phyloP scores from a whole-genome alignment of 2,888 invertebrate species.

The Drosophila siamana region DNA sequence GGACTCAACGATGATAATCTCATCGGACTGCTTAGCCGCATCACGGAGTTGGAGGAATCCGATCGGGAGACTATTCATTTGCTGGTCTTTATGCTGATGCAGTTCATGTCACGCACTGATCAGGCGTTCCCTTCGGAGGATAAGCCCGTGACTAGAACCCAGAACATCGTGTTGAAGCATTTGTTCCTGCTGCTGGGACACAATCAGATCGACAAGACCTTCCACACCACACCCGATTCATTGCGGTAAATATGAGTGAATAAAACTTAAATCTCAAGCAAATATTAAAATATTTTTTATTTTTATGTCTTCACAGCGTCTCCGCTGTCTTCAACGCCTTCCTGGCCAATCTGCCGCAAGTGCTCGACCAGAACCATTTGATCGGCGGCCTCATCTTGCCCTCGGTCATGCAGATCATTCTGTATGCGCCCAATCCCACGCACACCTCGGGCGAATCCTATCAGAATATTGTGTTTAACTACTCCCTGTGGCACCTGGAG shows the following conservation, averaged over 20 bases:
- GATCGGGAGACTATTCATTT: conserved; percentile 98
- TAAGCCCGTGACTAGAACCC: conserved; percentile 91
- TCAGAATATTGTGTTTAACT: conserved; percentile 87
- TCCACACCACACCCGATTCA: conserved; percentile 95
- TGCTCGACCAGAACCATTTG: conserved; percentile 97
- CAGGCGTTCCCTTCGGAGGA: conserved; percentile 95
- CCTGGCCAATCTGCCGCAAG: conserved; percentile 95
- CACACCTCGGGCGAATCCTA: conserved; percentile 87
- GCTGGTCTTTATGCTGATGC: conserved; percentile 97
- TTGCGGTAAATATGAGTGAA: conserved; percentile 88
- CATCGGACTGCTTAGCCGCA: conserved; percentile 92
- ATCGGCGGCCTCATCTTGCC: conserved; percentile 96
- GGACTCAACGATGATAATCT: conserved; percentile 93
- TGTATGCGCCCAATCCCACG: conserved; percentile 93
- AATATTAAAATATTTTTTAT: neutral
- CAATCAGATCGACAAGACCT: conserved; percentile 95
- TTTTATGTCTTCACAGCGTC: conserved; percentile 88
- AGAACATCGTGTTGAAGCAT: conserved; percentile 95
- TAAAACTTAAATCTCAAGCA: neutral
- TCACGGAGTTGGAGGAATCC: conserved; percentile 96
- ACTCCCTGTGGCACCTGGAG: conserved; percentile 95
- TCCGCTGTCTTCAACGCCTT: conserved; percentile 99
- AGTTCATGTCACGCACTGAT: conserved; percentile 94
- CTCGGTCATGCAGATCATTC: conserved; percentile 92
- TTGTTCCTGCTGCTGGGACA: conserved; percentile 96